These are phyloP conservation scores for Orthosia gracilis DNA, from an alignment of 2,888 invertebrate species.

Conservation along the genomic window DNA sequence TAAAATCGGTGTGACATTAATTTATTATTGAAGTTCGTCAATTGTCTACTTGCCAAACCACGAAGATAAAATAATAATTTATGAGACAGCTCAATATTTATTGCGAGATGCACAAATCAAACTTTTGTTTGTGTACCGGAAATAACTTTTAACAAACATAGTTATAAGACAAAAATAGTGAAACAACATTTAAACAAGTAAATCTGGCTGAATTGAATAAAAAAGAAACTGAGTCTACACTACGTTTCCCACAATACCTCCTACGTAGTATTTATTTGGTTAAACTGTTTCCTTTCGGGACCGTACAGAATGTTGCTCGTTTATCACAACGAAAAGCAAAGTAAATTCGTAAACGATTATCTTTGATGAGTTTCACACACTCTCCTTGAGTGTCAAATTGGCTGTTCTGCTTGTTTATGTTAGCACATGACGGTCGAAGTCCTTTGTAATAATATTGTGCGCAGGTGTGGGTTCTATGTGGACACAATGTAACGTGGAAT, in stretches of 20 bases:
- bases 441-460: conserved; percentile 32
- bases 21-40: conserved; percentile 38
- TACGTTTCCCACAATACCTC: not conserved
- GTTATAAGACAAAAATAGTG: too few species aligned
- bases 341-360: conserved; percentile 25
- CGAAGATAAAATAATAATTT: conserved; percentile 44
- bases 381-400: too few species aligned
- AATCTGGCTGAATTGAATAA: not conserved
- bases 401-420: conserved; percentile 12
- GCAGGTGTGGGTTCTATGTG: conserved; percentile 17
- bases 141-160: conserved; percentile 28
- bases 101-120: too few species aligned
- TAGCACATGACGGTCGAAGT: not conserved
- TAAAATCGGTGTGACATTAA: conserved; percentile 16
- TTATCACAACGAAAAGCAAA: conserved; percentile 16
- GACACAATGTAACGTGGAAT: conserved; percentile 12
- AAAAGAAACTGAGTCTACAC: too few species aligned
- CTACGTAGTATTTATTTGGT: not conserved
- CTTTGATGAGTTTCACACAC: conserved; percentile 21
- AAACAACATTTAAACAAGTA: not conserved
- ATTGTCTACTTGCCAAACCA: conserved; percentile 39
- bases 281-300: not conserved
- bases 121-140: conserved; percentile 18
- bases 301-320: not conserved
- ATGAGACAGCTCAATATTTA: too few species aligned